Percentiles rank a stretch among this genome's conserved stretches.
Conservation (phyloP, 30 jellyfish, hydroid and myxozoan species). For the Phacellophora camtschatica region DNA sequence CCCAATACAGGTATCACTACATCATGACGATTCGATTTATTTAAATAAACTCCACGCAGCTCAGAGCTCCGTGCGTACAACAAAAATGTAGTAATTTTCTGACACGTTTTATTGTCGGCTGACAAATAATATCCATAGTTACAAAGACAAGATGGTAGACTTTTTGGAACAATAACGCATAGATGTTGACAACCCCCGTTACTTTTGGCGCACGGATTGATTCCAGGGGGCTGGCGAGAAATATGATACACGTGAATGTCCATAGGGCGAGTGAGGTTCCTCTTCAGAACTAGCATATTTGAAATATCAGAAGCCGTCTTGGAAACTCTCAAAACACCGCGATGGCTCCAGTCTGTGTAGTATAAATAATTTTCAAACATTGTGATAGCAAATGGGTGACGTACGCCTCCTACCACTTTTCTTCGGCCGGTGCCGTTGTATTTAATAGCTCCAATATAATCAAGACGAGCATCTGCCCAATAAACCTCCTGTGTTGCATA, state of each 20-base stretch:
- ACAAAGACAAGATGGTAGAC: conserved; percentile 75
- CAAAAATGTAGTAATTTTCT: conserved; percentile 31
- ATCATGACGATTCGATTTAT: conserved; percentile 51
- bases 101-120: conserved; percentile 56
- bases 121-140: conserved; percentile 41
- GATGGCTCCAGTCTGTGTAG: conserved; percentile 88
- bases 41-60: conserved; percentile 85
- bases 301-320: neutral
- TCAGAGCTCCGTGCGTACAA: conserved; percentile 93
- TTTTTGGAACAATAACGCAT: conserved; percentile 69
- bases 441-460: conserved; percentile 81
- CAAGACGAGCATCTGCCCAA: conserved; percentile 99
- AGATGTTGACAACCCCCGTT: conserved; percentile 80
- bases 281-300: conserved; percentile 16
- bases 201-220: conserved; percentile 62
- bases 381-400: conserved; percentile 93
- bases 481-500: conserved; percentile 58
- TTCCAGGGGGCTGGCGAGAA: conserved; percentile 74
- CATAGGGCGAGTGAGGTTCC: conserved; percentile 89
- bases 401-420: conserved; percentile 67
- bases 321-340: conserved; percentile 70
- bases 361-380: conserved; percentile 68
- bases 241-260: conserved; percentile 77
- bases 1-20: conserved; percentile 81
- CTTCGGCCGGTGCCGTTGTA: conserved; percentile 74